Evolutionary conservation across 2,888 invertebrate genomes (phyloP).

Genomic region (Agrochola lota): DNA sequence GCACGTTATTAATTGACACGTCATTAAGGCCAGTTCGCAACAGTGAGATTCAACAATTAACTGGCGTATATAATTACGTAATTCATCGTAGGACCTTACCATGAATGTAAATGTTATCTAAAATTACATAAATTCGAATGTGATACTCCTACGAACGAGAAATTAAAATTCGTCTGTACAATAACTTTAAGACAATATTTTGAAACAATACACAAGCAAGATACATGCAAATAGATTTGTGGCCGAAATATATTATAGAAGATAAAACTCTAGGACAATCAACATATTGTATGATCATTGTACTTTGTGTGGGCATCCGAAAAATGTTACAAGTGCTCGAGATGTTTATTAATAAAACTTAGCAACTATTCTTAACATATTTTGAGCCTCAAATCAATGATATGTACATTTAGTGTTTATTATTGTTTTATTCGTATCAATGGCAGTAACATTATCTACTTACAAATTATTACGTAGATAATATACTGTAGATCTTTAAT

Average conservation of each 20-base stretch:
- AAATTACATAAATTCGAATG: conserved; percentile 87
- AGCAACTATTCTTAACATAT: conserved; percentile 77
- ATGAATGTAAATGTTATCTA: conserved; percentile 83
- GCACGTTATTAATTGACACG: conserved; percentile 86
- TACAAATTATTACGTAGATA: conserved; percentile 57
- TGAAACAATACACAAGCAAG: conserved; percentile 72
- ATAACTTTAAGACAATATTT: conserved; percentile 72
- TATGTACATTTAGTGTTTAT: conserved; percentile 77
- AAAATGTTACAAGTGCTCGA: conserved; percentile 84
- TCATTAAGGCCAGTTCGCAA: conserved; percentile 73
- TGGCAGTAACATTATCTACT: conserved; percentile 64
- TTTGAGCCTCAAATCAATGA: conserved; percentile 83
- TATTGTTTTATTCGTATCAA: conserved; percentile 64
- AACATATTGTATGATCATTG: conserved; percentile 85
- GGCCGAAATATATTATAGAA: conserved; percentile 84
- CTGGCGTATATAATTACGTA: conserved; percentile 66
- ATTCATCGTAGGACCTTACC: conserved; percentile 62
- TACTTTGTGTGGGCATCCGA: conserved; percentile 85
- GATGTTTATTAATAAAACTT: conserved; percentile 73
- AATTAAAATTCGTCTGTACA: conserved; percentile 75
- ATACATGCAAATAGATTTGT: conserved; percentile 82
- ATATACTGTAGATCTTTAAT: conserved; percentile 64
- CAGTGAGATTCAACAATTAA: conserved; percentile 68
- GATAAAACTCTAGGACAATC: conserved; percentile 83
- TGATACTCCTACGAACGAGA: conserved; percentile 76